These are phyloP conservation scores for Xylocopa sonorina DNA, from an alignment of 1,140 invertebrate species.

Conservation along the genomic window DNA sequence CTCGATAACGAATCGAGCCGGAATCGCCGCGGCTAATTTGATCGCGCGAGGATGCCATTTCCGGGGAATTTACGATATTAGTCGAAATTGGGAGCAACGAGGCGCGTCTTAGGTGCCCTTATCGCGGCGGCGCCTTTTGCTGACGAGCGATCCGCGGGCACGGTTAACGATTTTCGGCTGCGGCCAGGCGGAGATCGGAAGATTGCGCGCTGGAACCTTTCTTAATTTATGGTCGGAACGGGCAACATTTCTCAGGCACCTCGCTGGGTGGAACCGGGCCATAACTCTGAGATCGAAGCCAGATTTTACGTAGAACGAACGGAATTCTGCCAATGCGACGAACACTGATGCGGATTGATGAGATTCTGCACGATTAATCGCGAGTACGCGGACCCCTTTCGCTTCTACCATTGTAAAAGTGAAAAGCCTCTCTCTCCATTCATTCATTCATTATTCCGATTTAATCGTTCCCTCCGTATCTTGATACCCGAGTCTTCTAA, in stretches of 20 bases:
- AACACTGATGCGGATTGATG: conserved; percentile 13
- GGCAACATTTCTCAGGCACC: conserved; percentile 27
- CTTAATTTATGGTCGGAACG: conserved; percentile 32
- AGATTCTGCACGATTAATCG: not conserved
- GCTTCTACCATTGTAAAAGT: too few species aligned
- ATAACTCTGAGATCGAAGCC: conserved; percentile 27
- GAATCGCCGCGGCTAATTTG: conserved; percentile 8
- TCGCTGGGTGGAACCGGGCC: conserved; percentile 1
- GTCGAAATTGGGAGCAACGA: not conserved
- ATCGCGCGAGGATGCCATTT: conserved; percentile 1
- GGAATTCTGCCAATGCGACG: conserved; percentile 9
- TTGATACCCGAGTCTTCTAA: too few species aligned
- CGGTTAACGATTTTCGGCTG: conserved; percentile 32
- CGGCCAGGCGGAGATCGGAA: conserved; percentile 19
- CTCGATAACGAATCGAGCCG: conserved; percentile 11
- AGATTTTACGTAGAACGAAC: conserved; percentile 22
- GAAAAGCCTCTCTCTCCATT: not conserved
- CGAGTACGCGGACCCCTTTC: too few species aligned
- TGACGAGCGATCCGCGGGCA: conserved; percentile 21
- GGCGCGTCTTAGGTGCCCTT: conserved; percentile 8
- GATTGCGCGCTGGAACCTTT: conserved; percentile 29
- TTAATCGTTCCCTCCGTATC: too few species aligned
- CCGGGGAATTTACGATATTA: conserved; percentile 29
- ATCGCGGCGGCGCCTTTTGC: conserved; percentile 39
- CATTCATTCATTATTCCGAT: too few species aligned